Evolutionary conservation across 2,888 invertebrate species (phyloP).

Genomic region (Brenthis ino): DNA sequence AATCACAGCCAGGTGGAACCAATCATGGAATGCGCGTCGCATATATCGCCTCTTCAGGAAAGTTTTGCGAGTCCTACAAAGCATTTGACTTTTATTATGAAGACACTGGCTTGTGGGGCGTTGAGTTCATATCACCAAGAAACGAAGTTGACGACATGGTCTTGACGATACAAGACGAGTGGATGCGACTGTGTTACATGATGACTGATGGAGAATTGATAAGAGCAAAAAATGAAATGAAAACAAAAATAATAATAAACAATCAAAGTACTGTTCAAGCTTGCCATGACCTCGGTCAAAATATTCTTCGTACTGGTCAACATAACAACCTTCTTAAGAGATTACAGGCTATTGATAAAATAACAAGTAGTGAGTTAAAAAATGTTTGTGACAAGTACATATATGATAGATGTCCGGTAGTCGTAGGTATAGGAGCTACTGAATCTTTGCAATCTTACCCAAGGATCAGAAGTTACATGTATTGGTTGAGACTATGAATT

Average conservation of each 20-base stretch:
- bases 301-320: slow-evolving; percentile 94
- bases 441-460: slow-evolving; percentile 93
- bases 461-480: slow-evolving; percentile 83
- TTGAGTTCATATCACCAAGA: slow-evolving; percentile 90
- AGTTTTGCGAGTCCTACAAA: slow-evolving; percentile 94
- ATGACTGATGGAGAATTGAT: slow-evolving; percentile 94
- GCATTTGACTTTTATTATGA: slow-evolving; percentile 98
- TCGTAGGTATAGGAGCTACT: slow-evolving; percentile 94
- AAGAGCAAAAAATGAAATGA: slow-evolving; percentile 93
- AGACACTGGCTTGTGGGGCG: slow-evolving; percentile 98
- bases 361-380: slow-evolving; percentile 87
- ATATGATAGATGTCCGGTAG: slow-evolving; percentile 94
- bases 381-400: slow-evolving; percentile 92
- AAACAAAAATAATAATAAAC: slow-evolving; percentile 94
- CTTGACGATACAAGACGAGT: slow-evolving; percentile 87
- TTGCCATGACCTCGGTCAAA: slow-evolving; percentile 97
- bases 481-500: slow-evolving; percentile 77
- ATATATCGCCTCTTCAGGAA: slow-evolving; percentile 83
- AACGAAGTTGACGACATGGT: slow-evolving; percentile 87
- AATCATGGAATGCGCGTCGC: slow-evolving; percentile 92
- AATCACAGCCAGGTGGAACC: slow-evolving; percentile 92
- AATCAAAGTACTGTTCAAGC: slow-evolving; percentile 93
- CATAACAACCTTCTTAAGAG: slow-evolving; percentile 93
- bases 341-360: slow-evolving; percentile 90
- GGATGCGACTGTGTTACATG: slow-evolving; percentile 92